A percentile compares a stretch with the other conserved stretches of the same genome.
Evolutionary conservation across 2,113 vertebrate species (phyloP).

Genomic region (Thunnus maccoyii): DNA sequence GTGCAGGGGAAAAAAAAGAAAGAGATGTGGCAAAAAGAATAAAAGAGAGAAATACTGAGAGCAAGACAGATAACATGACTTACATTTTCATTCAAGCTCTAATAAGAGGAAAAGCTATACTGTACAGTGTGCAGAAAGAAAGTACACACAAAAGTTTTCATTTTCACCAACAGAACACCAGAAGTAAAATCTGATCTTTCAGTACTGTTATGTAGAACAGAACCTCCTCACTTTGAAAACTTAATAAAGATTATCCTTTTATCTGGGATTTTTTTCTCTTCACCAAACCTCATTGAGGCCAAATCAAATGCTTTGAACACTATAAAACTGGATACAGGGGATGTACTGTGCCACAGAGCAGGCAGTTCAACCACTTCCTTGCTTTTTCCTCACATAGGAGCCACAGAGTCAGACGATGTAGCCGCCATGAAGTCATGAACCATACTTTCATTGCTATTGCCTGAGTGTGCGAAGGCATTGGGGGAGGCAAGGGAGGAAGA

Average conservation of each 20-base stretch:
- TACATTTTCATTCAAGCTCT: too few relatives aligned
- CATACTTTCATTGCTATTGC: constrained; percentile 46
- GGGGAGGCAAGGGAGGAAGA: constrained; percentile 59
- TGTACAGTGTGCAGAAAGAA: constrained; percentile 2
- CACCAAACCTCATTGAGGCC: not conserved
- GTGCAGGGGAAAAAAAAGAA: constrained; percentile 26
- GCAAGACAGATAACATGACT: constrained; percentile 16
- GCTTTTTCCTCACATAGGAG: constrained; percentile 32
- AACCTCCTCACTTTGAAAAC: not conserved
- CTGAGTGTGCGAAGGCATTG: constrained; percentile 62
- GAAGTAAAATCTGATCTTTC: not conserved
- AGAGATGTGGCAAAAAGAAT: constrained; percentile 46
- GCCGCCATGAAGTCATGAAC: constrained; percentile 52
- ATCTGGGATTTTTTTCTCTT: constrained; percentile 4
- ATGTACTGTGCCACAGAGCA: constrained; percentile 10
- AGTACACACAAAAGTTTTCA: not conserved
- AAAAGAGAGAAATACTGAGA: constrained; percentile 46
- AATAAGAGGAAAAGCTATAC: too few relatives aligned
- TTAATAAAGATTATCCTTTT: constrained; percentile 18
- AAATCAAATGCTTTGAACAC: constrained; percentile 27
- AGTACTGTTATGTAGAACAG: not conserved
- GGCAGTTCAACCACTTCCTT: constrained; percentile 11
- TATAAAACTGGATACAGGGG: not conserved
- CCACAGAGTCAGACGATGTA: constrained; percentile 47
- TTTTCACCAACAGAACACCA: not conserved